Evolutionary conservation across 2,797 vertebrate genomes (phyloP), one percentile per base, ranked within the genome.

Genomic region (Lepilemur septentrionalis): DNA sequence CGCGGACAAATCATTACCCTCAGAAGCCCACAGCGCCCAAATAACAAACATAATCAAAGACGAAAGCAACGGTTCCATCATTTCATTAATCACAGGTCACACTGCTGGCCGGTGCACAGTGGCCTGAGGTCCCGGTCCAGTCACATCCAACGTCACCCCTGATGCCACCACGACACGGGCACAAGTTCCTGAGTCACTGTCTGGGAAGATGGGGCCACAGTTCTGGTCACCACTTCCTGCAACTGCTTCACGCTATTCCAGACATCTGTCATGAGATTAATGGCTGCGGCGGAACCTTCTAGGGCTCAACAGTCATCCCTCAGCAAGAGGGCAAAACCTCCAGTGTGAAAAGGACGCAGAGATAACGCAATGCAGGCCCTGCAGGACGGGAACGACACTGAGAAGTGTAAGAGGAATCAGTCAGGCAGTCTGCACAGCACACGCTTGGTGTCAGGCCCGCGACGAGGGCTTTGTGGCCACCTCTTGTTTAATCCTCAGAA

Each of bases 1-100:
- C 92, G 78, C 76, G 92, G 87, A 61, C 93, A 95, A 82, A 91
- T 63, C 84, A 78, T 89, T 86, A 76, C 73, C 41, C n/a, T 23
- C 43, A 23, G 87, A 79, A 90, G 91, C 89, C 91, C 1, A 1
- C 2, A 41, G 35, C 76, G 67, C 52, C 81, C 59, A 52, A 79
- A 78, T 59, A 80, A 28, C 88, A 70, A 91, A 89, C 72, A 63
- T 0, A 65, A 87, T 30, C 82, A n/a, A 80, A 83, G 91, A n/a
- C 0, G 2, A 65, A 93, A 78, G 69, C 81, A 10, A 63, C 43
- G 14, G 12, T 14, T 83, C 50, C 88, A 32, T 82, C 88, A 43
- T 90, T 93, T 87, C 78, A 0, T 61, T 85, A 57, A 73, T 57
- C 61, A 84, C 48, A 87, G 73, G 92, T 55, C 81, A 73, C 5